phyloP scores from a whole-genome alignment of 2,888 invertebrate genomes.

The Chymomyza procnemis region DNA sequence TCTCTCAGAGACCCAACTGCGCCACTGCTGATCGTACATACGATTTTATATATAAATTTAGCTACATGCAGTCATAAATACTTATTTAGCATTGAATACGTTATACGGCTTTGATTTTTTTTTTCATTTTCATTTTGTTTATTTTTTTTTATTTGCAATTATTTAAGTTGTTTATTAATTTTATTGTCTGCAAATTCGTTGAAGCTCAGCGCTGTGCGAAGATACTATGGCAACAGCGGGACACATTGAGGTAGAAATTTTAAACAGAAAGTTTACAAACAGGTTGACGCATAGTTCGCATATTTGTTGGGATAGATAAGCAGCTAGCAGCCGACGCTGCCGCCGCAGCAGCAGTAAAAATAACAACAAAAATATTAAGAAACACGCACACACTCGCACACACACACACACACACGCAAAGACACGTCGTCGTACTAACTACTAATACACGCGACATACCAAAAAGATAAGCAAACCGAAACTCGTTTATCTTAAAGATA shows the following conservation, averaged over 20 bases:
- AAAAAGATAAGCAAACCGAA: slow-evolving; percentile 50
- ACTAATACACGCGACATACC: slow-evolving; percentile 13
- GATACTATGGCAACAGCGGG: slow-evolving; percentile 17
- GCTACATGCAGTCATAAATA: slow-evolving; percentile 60
- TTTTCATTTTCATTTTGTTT: no score
- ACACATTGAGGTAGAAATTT: slow-evolving; percentile 60
- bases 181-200: background rate
- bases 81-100: slow-evolving; percentile 56
- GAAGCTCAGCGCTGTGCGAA: slow-evolving; percentile 13
- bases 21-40: no score
- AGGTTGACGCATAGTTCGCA: slow-evolving; percentile 72
- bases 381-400: no score
- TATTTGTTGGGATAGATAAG: slow-evolving; percentile 70
- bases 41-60: slow-evolving; percentile 42
- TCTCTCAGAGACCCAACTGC: no score
- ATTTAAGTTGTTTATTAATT: background rate
- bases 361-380: slow-evolving; percentile 24
- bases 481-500: slow-evolving; percentile 68
- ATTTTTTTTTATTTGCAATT: background rate
- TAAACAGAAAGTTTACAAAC: slow-evolving; percentile 67
- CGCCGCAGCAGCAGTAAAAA: background rate
- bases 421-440: slow-evolving; percentile 1
- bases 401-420: slow-evolving; percentile 13
- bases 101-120: background rate
- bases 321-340: slow-evolving; percentile 19